Evolutionary conservation across 92 coral and sea anemone species (phyloP), one percentile per base, ranked within the genome.

Genomic region (Zoanthus sansibaricus): DNA sequence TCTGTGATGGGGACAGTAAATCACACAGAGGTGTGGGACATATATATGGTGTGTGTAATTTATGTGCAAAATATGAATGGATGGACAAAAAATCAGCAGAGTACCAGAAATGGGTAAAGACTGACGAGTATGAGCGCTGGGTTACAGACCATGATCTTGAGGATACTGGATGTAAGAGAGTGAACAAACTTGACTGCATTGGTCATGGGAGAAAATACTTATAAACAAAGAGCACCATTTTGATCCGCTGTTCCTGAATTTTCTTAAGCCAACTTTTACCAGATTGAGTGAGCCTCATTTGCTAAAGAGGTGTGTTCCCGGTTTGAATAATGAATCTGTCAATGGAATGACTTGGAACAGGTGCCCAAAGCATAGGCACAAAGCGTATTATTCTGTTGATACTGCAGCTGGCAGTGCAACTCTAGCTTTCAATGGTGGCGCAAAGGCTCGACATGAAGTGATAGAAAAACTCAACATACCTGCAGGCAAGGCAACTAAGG

Each of bases 131-230:
- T 48, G 52, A 84, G 52, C 52, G 52, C n/a, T 66, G 89, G 89
- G 83, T 62, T 45, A 86, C 61, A 75, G 66, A 51, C 69, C 83
- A 86, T 86, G 72, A 45, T 1, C 77, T 48, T 16, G 49, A 54
- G 52, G 69, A 72, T 64, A 52, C 83, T 49, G 25, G 56, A 33
- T 75, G 89, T 76, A 59, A 76, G 47, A 32, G 76, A 51, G 89
- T 86, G 42, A 86, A 76, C 33, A 86, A 86, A 71, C 89, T 86
- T 74, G 89, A 86, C 47, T 86, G 89, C 52, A 76, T 84, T 30
- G 88, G 88, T 51, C 83, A 86, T 25, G 25, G 25, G 52, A 48
- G 54, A 49, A 49, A 49, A 49, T 9, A 62, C 21, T 79, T 79
- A 70, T n/a, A 21, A 79, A 82, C 77, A 82, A 82, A 45, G 84